These are phyloP conservation scores for Labroides dimidiatus DNA, from an alignment of 2,797 vertebrate genomes.

Conservation along the genomic window DNA sequence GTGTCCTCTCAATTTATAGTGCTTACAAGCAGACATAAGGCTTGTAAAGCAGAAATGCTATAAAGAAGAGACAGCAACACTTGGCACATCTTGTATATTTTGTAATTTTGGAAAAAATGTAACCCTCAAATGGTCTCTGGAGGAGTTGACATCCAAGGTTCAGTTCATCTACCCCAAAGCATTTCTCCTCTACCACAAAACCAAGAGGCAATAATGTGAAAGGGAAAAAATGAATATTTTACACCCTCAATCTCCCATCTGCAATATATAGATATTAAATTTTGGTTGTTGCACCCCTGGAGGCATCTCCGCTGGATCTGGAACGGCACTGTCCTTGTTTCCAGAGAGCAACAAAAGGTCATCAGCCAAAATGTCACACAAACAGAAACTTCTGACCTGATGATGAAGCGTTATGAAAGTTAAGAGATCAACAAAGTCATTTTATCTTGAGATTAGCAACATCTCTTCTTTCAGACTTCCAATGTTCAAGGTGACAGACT, in stretches of 20 bases:
- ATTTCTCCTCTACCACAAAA: constrained; percentile 13
- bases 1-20: constrained; percentile 6
- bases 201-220: constrained; percentile 33
- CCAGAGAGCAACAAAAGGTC: neutral
- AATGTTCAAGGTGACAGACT: too few species aligned
- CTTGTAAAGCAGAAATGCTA: constrained; percentile 21
- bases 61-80: constrained; percentile 4
- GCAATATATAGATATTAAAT: constrained; percentile 45
- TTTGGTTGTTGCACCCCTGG: neutral
- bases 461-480: too few species aligned
- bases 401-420: neutral
- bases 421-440: neutral
- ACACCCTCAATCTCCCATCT: constrained; percentile 33
- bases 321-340: neutral
- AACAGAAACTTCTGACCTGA: neutral
- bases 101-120: constrained; percentile 9
- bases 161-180: neutral
- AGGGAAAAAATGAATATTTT: constrained; percentile 48
- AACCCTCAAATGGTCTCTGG: neutral
- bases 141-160: constrained; percentile 10
- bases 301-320: constrained; percentile 17
- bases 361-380: neutral
- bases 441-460: too few species aligned
- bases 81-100: constrained; percentile 1
- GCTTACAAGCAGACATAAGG: constrained; percentile 25